Evolutionary conservation across 2,888 invertebrate species (phyloP), one percentile per base, ranked within the genome.

Genomic region (Scaptomyza caliginosa): DNA sequence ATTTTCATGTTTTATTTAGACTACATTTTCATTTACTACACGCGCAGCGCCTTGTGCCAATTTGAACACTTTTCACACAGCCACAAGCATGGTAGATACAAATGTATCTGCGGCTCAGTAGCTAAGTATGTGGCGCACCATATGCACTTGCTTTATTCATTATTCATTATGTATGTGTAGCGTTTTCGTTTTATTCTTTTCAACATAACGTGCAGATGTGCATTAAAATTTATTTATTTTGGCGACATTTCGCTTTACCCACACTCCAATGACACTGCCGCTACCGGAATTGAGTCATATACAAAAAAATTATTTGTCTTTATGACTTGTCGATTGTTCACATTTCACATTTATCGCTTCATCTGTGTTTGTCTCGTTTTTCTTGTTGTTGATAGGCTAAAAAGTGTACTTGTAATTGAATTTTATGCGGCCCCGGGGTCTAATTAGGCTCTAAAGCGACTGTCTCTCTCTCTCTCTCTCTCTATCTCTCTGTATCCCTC

Each of bases 361-460:
- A 28, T 17, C 17, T n/a, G n/a, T 32, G 4, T 32, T n/a, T n/a
- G 4, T 30, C 16, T 13, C 8, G 16, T 34, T 45, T 13, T 42
- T 42, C 23, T 40, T 32, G 40, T 40, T 30, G 52, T 34, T 55
- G 59, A 60, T 59, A 45, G 34, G 49, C 43, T 42, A 28, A 57
- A 30, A 65, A 45, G 50, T 30, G 26, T 54, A 58, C 46, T 69
- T 40, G 67, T 81, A 84, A 86, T 81, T 81, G 68, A 81, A 67
- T 81, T 86, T 82, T 62, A 86, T 81, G 55, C 54, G 79, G 51
- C 81, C 87, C 79, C 85, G 46, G 73, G 63, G 87, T 63, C 62
- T 81, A 81, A 81, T 81, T 81, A 85, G 72, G 46, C 65, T 51
- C 54, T 57, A 38, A 32, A 39, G 38, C 28, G 30, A 11, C 42